These are phyloP conservation scores for Pampusana beccarii DNA, from an alignment of 2,113 vertebrate genomes.

Conservation along the genomic window DNA sequence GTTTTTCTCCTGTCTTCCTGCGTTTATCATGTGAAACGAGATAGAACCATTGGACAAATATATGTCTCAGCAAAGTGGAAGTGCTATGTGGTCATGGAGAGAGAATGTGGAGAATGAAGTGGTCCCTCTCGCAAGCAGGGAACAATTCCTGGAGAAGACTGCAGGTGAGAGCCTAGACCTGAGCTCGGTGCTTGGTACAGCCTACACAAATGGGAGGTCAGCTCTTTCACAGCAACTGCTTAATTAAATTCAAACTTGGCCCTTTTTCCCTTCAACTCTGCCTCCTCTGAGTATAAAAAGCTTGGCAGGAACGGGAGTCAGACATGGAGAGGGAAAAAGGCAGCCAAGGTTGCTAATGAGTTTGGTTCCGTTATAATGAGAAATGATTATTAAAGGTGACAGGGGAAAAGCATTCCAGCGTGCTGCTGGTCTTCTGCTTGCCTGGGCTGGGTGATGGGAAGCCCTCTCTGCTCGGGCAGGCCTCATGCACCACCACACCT, in stretches of 20 bases:
- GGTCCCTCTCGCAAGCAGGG: neutral
- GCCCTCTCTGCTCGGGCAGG: neutral
- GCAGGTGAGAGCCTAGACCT: neutral
- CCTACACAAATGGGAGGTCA: neutral
- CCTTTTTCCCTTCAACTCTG: rapidly evolving
- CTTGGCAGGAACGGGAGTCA: neutral
- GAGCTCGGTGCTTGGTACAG: neutral
- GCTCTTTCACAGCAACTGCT: neutral
- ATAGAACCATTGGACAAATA: neutral
- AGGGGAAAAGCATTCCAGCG: neutral
- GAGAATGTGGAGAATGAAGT: neutral
- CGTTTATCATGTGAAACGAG: neutral
- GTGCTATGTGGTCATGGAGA: neutral
- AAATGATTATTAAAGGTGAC: neutral
- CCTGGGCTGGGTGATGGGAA: neutral
- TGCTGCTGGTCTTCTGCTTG: neutral
- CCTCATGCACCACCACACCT: rapidly evolving
- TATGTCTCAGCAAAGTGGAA: neutral
- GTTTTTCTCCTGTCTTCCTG: neutral
- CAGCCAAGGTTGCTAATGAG: neutral
- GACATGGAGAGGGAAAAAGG: neutral
- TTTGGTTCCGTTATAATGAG: neutral
- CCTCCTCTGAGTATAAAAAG: neutral
- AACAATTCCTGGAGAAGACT: neutral
- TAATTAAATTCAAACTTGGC: neutral